These are phyloP conservation scores for Elymnias hypermnestra DNA, from an alignment of 1,140 invertebrate species.

Conservation along the genomic window DNA sequence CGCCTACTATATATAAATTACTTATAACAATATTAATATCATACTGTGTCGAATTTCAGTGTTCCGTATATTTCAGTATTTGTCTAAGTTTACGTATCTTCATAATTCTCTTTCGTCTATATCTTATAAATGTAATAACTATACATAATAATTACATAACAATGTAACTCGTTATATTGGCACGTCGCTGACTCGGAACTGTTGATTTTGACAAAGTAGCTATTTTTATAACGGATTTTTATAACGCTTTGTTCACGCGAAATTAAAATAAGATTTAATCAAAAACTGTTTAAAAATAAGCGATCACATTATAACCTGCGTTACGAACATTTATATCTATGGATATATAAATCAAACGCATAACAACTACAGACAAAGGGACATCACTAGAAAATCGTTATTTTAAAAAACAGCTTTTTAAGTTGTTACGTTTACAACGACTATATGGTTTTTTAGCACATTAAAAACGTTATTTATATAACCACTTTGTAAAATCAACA, in stretches of 20 bases:
- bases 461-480: too few species aligned
- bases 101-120: slow-evolving; percentile 27
- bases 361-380: slow-evolving; percentile 2
- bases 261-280: neutral
- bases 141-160: slow-evolving; percentile 58
- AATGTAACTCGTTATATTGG: slow-evolving; percentile 61
- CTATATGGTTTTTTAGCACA: neutral
- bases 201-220: slow-evolving; percentile 20
- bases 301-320: slow-evolving; percentile 18
- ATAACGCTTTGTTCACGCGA: neutral
- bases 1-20: slow-evolving; percentile 33
- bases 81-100: slow-evolving; percentile 50
- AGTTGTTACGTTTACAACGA: too few species aligned
- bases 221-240: neutral
- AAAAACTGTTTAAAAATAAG: slow-evolving; percentile 8
- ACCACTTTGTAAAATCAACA: slow-evolving; percentile 9
- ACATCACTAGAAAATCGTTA: too few species aligned
- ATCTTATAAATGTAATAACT: slow-evolving; percentile 70
- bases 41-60: slow-evolving; percentile 38
- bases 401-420: too few species aligned
- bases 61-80: slow-evolving; percentile 29
- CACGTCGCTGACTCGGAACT: slow-evolving; percentile 53
- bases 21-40: slow-evolving; percentile 50
- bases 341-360: slow-evolving; percentile 66
- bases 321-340: slow-evolving; percentile 55